Evolutionary conservation across 2,113 vertebrate species (phyloP).

Genomic region (Okapia johnstoni): DNA sequence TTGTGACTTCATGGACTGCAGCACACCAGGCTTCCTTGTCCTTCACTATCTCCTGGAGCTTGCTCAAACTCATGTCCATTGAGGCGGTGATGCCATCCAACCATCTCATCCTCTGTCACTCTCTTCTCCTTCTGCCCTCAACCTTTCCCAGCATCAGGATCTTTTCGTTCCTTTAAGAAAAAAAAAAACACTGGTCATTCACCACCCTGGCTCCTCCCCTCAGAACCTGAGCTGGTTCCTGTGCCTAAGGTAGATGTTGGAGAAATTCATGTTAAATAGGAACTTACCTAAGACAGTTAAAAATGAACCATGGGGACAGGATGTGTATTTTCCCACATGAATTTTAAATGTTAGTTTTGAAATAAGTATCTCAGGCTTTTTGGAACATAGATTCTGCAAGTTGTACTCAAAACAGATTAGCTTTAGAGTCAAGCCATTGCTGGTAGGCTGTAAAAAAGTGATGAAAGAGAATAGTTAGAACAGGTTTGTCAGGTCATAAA

Average conservation of each 20-base stretch:
- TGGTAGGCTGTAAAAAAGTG: background rate
- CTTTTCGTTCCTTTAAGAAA: background rate
- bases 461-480: background rate
- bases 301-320: background rate
- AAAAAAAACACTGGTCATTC: rapidly evolving
- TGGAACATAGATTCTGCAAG: background rate
- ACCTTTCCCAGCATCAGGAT: background rate
- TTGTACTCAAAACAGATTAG: background rate
- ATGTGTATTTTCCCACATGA: background rate
- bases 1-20: rapidly evolving
- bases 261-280: background rate
- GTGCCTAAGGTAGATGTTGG: background rate
- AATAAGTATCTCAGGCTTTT: background rate
- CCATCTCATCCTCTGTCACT: background rate
- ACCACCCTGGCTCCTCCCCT: background rate
- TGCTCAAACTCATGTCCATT: background rate
- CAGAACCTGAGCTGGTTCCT: rapidly evolving
- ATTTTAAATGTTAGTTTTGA: background rate
- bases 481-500: constrained; percentile 51
- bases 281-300: background rate
- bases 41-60: background rate
- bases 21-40: background rate
- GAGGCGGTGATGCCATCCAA: background rate
- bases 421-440: background rate
- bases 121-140: background rate